phyloP scores from a whole-genome alignment of 1,140 invertebrate genomes.

The Cotesia chilonis region DNA sequence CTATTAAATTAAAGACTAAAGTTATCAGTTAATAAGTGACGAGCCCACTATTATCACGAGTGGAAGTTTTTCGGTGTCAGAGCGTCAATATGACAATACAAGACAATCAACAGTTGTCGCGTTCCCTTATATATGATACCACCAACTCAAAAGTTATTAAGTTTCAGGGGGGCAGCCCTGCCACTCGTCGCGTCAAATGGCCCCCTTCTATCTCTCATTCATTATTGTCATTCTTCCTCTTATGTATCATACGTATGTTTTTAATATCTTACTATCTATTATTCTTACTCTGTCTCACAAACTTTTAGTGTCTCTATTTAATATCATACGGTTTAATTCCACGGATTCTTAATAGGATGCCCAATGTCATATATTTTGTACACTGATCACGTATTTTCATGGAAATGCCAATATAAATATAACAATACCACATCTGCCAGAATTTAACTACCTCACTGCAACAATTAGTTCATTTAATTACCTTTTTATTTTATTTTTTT shows the following conservation, averaged over 20 bases:
- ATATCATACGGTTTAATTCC: not conserved
- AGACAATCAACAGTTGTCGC: conserved; percentile 53
- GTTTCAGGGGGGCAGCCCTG: conserved; percentile 43
- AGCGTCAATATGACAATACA: conserved; percentile 45
- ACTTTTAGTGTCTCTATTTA: not conserved
- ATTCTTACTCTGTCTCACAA: not conserved
- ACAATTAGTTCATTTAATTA: too few species aligned
- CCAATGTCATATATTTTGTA: conserved; percentile 7
- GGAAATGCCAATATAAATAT: not conserved
- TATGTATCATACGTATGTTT: not conserved
- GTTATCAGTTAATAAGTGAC: not conserved
- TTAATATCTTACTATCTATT: not conserved
- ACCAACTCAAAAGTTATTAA: not conserved
- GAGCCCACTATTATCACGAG: not conserved
- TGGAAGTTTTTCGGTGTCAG: conserved; percentile 46
- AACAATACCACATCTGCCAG: not conserved
- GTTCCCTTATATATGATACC: conserved; percentile 50
- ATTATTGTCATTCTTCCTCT: conserved; percentile 31
- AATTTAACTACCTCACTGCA: too few species aligned
- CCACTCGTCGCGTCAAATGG: conserved; percentile 34
- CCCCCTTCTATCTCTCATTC: conserved; percentile 41
- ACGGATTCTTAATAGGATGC: conserved; percentile 4
- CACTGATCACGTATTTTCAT: not conserved
- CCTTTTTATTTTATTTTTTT: too few species aligned
- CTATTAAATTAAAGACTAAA: not conserved